A percentile compares a stretch with the other conserved stretches of the same genome.
phyloP scores from a whole-genome alignment of 1,140 invertebrate genomes.

The Nylanderia fulva region DNA sequence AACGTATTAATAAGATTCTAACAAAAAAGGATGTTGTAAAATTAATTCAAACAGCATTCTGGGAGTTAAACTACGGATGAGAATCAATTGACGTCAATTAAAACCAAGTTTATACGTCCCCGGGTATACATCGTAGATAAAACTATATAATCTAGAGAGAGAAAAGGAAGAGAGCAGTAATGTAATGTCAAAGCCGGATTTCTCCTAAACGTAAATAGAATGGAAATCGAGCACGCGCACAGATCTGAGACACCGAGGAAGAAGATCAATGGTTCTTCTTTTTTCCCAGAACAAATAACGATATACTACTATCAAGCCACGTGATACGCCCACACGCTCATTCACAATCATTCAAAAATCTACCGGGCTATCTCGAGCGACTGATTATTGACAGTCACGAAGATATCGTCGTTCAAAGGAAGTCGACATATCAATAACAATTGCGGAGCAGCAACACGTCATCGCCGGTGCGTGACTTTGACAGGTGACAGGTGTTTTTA shows the following conservation, averaged over 20 bases:
- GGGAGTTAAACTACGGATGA: no score
- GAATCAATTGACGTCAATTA: no score
- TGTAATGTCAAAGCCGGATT: background rate
- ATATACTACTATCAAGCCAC: constrained; percentile 44
- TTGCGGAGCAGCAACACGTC: background rate
- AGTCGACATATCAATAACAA: background rate
- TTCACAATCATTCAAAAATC: constrained; percentile 51
- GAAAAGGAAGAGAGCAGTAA: no score
- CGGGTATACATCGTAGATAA: no score
- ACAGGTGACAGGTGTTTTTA: background rate
- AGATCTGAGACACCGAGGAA: background rate
- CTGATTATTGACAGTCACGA: background rate
- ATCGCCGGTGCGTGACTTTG: background rate
- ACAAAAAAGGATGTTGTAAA: no score
- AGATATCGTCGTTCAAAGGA: no score
- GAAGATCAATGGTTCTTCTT: constrained; percentile 27
- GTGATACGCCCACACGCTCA: constrained; percentile 47
- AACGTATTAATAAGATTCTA: no score
- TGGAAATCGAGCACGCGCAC: no score
- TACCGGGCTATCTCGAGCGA: background rate
- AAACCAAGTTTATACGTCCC: no score
- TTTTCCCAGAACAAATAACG: background rate
- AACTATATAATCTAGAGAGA: no score
- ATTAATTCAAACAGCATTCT: no score
- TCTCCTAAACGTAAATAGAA: no score